Evolutionary conservation across 2,113 vertebrate species (phyloP), one percentile per base, ranked within the genome.

Genomic region (Python bivittatus): DNA sequence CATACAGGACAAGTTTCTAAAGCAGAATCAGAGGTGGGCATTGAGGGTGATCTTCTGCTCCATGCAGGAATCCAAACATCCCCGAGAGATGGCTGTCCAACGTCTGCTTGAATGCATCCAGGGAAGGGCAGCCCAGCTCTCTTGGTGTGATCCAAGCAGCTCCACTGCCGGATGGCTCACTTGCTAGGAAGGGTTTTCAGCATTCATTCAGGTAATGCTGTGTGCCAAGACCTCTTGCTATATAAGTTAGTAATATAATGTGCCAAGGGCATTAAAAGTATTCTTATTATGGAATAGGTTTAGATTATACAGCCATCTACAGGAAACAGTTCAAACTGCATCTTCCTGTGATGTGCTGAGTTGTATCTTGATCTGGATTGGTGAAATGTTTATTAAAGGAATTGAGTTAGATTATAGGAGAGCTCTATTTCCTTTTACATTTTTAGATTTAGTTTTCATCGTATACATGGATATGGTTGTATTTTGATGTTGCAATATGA

Each of bases 221-320:
- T 2, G 2, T 54, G 17, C 48, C 48, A 27, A 54, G 27, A 38
- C 11, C 57, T 15, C 11, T 79, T 44, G 53, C 33, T 2, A 22
- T 15, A 88, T 48, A 56, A 27, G 25, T 9, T 33, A 13, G 15
- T 13, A 15, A 10, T 8, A 48, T 29, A 38, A 20, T 33, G 42
- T 33, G 27, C 54, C 25, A 25, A 61, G 17, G 2, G 38, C 44
- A 56, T 38, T 95, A 42, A 44, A 68, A 93, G 84, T 12, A 29
- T 10, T 61, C 60, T 83, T 38, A 6, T 57, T 1, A 42, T 29
- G 53, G 29, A 90, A 90, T 91, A 95, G 91, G 94, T 95, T 97
- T 97, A 97, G 97, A 90, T 96, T 96, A 86, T 94, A 97, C 97
- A 96, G 98, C 98, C 98, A 97, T 96, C 98, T 98, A 93, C 96